These are phyloP conservation scores for Cololabis saira DNA, from an alignment of 2,113 vertebrate genomes.

Conservation along the genomic window DNA sequence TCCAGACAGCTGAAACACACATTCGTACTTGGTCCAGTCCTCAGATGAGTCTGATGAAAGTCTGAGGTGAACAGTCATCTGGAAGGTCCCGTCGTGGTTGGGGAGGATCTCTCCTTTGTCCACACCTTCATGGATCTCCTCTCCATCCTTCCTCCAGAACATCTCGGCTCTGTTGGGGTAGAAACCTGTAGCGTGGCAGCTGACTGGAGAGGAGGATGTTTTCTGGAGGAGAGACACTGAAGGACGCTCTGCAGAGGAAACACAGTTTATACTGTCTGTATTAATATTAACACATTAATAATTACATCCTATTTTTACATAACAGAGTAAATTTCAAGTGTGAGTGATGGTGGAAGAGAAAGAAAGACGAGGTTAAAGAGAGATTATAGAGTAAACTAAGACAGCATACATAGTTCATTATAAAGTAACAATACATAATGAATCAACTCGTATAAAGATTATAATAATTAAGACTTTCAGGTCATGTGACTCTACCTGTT, in stretches of 20 bases:
- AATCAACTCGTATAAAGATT: too few species aligned
- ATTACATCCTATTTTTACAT: too few species aligned
- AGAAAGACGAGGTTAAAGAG: neutral
- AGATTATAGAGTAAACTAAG: neutral
- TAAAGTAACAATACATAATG: too few species aligned
- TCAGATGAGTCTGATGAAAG: slow-evolving; percentile 15
- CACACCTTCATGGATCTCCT: slow-evolving; percentile 49
- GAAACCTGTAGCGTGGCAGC: slow-evolving; percentile 44
- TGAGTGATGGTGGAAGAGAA: too few species aligned
- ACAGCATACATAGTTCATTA: too few species aligned
- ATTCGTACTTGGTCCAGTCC: slow-evolving; percentile 22
- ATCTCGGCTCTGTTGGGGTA: slow-evolving; percentile 25
- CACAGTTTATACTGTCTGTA: neutral
- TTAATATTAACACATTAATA: neutral
- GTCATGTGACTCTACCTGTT: slow-evolving; percentile 11
- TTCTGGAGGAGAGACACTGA: slow-evolving; percentile 54
- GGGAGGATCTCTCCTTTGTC: slow-evolving; percentile 28
- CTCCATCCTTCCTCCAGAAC: slow-evolving; percentile 45
- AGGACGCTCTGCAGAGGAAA: slow-evolving; percentile 4
- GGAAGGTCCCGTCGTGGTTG: slow-evolving; percentile 54
- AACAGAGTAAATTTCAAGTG: too few species aligned
- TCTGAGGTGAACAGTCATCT: slow-evolving; percentile 20
- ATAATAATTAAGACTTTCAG: neutral
- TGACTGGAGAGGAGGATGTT: slow-evolving; percentile 43
- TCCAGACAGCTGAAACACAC: slow-evolving; percentile 41